These are phyloP conservation scores for Ptychadena robeensis DNA, from an alignment of 2,797 vertebrate genomes.

Conservation along the genomic window DNA sequence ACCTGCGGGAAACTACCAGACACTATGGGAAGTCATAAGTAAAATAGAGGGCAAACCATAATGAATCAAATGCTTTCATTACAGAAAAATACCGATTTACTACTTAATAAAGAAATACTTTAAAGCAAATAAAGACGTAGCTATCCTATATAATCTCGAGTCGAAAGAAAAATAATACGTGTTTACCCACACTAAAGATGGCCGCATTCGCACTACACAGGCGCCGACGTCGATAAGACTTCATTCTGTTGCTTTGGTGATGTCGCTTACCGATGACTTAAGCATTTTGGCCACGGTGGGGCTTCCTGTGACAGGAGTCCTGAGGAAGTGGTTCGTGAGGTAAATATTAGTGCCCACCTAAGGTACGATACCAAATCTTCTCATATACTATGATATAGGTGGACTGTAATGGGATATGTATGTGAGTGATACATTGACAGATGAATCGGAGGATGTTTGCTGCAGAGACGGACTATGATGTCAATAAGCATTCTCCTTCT, in stretches of 20 bases:
- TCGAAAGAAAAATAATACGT: too few relatives aligned
- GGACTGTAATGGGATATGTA: too few relatives aligned
- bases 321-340: neutral
- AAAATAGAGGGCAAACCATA: neutral
- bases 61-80: neutral
- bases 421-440: too few relatives aligned
- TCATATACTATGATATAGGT: neutral
- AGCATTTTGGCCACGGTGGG: neutral
- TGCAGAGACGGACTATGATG: too few relatives aligned
- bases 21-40: neutral
- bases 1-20: neutral
- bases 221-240: neutral
- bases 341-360: neutral
- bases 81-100: neutral
- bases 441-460: too few relatives aligned
- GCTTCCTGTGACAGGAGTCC: conserved; percentile 46
- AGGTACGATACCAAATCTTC: neutral
- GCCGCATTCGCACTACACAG: neutral
- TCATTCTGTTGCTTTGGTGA: neutral
- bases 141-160: too few relatives aligned
- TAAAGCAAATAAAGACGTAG: too few relatives aligned
- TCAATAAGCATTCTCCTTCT: too few relatives aligned
- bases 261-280: conserved; percentile 5
- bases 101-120: neutral
- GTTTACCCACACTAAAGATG: conserved; percentile 30